phyloP scores from a whole-genome alignment of 2,113 vertebrate species.

The Spea multiplicata region DNA sequence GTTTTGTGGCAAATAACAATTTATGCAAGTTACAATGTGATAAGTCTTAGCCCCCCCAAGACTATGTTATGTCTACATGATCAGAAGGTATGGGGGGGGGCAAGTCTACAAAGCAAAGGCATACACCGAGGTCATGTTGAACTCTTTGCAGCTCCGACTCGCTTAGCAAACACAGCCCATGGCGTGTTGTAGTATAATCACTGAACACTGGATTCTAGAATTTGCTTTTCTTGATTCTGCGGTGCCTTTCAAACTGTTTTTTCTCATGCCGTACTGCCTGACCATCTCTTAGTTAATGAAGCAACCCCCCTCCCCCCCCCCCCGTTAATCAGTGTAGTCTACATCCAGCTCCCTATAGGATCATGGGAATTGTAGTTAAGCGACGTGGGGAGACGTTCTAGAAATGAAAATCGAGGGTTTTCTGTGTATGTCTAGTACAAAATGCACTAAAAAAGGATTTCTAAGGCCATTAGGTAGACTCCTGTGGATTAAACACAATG shows the following conservation, averaged over 20 bases:
- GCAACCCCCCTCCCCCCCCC: too few species aligned
- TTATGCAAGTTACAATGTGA: conserved; percentile 20
- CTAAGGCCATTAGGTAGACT: conserved; percentile 6
- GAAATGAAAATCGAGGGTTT: not conserved
- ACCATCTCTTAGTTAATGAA: not conserved
- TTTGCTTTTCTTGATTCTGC: not conserved
- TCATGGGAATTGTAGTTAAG: conserved; percentile 2
- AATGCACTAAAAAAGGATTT: conserved; percentile 33
- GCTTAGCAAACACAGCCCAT: not conserved
- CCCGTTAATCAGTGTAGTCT: too few species aligned
- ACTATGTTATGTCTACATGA: conserved; percentile 2
- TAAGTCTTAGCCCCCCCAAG: conserved; percentile 9
- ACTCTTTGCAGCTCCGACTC: not conserved
- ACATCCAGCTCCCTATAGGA: not conserved
- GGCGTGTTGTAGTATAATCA: conserved; percentile 6
- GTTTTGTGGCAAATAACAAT: not conserved
- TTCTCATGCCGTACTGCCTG: conserved; percentile 2
- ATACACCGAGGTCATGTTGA: not conserved
- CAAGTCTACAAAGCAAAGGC: not conserved
- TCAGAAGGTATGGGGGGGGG: conserved; percentile 3
- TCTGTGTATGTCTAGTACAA: not conserved
- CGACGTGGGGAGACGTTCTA: not conserved
- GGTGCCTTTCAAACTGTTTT: conserved; percentile 29
- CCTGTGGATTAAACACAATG: conserved; percentile 28
- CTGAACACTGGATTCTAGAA: conserved; percentile 36